phyloP scores from a whole-genome alignment of 2,888 invertebrate species.

The Boloria selene region DNA sequence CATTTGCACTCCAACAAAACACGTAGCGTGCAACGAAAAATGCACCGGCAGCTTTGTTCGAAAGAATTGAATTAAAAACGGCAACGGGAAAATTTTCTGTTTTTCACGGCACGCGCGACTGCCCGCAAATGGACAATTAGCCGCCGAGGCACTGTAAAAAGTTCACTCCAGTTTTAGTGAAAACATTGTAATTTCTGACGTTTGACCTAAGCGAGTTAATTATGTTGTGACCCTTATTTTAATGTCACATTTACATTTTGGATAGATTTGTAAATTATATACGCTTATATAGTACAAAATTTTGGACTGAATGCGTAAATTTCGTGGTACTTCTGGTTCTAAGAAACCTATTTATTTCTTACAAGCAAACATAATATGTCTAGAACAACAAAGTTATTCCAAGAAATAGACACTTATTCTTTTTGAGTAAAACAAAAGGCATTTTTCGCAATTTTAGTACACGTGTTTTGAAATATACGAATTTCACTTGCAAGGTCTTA shows the following conservation, averaged over 20 bases:
- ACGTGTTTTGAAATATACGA: slow-evolving; percentile 23
- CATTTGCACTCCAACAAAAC: slow-evolving; percentile 52
- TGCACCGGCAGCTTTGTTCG: slow-evolving; percentile 54
- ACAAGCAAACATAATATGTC: no score
- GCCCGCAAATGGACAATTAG: slow-evolving; percentile 79
- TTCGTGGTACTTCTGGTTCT: no score
- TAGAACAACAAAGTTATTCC: no score
- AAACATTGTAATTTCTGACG: slow-evolving; percentile 54
- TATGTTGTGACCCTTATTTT: slow-evolving; percentile 16
- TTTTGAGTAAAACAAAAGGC: slow-evolving; percentile 3
- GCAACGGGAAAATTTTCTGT: slow-evolving; percentile 68
- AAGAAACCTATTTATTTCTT: no score
- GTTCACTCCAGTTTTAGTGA: slow-evolving; percentile 48
- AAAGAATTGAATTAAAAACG: slow-evolving; percentile 79
- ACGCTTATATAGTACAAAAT: neutral
- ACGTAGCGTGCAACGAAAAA: slow-evolving; percentile 57
- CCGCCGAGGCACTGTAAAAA: slow-evolving; percentile 49
- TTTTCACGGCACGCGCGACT: slow-evolving; percentile 68
- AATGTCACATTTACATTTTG: neutral
- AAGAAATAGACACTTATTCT: no score
- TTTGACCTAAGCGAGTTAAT: slow-evolving; percentile 33
- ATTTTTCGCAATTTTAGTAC: slow-evolving; percentile 2
- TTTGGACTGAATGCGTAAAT: no score
- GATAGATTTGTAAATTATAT: neutral
- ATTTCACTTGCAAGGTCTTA: slow-evolving; percentile 29